Percentiles rank a stretch among this genome's conserved stretches.
phyloP scores from a whole-genome alignment of 2,113 vertebrate genomes.

The Tamias sibiricus region DNA sequence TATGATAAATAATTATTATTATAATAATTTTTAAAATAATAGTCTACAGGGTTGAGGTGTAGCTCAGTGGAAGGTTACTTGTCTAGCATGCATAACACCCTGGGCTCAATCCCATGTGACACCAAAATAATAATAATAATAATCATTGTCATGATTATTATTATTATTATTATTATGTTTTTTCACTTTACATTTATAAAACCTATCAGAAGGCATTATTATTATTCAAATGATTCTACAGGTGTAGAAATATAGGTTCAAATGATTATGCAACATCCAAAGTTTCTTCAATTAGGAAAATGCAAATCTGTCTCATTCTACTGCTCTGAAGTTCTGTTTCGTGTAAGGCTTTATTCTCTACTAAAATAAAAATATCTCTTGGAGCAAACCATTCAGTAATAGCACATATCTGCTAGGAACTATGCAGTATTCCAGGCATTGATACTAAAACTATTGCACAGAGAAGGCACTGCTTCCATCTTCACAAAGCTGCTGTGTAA shows the following conservation, averaged over 20 bases:
- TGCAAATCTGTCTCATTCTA: background rate
- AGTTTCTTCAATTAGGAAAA: background rate
- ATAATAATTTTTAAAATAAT: background rate
- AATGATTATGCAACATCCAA: background rate
- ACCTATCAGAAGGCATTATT: background rate
- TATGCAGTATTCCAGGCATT: background rate
- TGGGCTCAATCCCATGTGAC: no score
- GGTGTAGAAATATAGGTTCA: background rate
- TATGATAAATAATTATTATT: background rate
- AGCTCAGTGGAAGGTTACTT: no score
- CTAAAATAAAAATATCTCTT: background rate
- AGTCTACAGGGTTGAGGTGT: background rate
- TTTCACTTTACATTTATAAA: background rate
- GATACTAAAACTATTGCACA: background rate
- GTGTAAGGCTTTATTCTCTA: background rate
- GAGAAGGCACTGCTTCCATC: background rate
- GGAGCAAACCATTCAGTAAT: background rate
- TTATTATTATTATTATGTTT: no score
- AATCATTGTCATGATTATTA: no score
- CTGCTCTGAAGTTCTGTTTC: background rate
- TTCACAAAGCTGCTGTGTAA: background rate
- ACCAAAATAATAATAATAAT: no score
- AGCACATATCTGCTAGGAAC: background rate
- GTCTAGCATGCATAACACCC: no score
- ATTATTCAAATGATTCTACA: background rate